Evolutionary conservation across 2,113 vertebrate species (phyloP).

Genomic region (Lasiurus borealis): DNA sequence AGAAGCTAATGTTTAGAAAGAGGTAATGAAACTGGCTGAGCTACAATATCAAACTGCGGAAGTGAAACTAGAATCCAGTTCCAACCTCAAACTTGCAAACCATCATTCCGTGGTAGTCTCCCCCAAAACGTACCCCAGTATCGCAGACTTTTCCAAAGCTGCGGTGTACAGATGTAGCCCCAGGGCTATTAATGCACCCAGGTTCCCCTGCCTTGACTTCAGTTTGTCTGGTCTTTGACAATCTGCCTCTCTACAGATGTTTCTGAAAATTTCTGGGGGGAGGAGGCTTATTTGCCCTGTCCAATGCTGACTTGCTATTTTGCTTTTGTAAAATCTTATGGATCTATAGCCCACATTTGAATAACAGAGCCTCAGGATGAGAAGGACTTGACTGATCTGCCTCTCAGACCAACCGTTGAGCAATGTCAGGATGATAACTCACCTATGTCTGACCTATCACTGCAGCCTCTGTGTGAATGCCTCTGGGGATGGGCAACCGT

Average conservation of each 20-base stretch:
- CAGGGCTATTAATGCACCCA: no score
- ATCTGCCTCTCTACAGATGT: not conserved
- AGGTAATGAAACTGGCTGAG: not conserved
- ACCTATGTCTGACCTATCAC: not conserved
- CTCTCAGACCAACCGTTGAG: not conserved
- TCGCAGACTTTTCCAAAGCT: not conserved
- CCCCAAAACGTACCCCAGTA: accelerated
- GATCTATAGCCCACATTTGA: not conserved
- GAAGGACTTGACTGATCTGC: not conserved
- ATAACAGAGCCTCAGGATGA: not conserved
- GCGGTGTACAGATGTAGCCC: not conserved
- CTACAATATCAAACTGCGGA: not conserved
- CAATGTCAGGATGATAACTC: not conserved
- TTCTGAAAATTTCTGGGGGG: not conserved
- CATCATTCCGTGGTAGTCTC: not conserved
- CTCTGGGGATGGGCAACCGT: not conserved
- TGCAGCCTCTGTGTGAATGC: not conserved
- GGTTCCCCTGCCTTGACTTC: not conserved
- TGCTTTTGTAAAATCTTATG: not conserved
- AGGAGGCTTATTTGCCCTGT: not conserved
- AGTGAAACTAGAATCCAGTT: not conserved
- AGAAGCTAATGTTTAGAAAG: not conserved
- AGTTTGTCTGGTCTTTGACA: not conserved
- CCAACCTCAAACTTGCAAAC: not conserved
- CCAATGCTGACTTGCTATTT: not conserved